A percentile compares a stretch with the other conserved stretches of the same genome.
Evolutionary conservation across 2,797 vertebrate species (phyloP).

Genomic region (Onychomys leucogaster): DNA sequence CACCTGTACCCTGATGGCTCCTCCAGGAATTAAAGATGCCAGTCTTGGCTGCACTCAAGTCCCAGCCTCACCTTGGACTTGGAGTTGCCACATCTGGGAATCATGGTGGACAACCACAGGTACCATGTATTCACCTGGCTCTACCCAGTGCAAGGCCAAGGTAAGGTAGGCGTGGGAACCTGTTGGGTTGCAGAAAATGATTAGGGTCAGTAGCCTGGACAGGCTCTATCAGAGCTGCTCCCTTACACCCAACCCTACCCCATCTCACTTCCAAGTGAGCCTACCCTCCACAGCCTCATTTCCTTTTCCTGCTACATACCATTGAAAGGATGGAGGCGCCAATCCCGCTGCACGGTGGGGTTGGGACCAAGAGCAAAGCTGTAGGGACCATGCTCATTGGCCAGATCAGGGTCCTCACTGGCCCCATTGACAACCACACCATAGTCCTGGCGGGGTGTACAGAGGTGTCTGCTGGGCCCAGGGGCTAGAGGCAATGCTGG

Average conservation of each 20-base stretch:
- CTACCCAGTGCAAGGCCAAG: slow-evolving; percentile 89
- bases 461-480: slow-evolving; percentile 91
- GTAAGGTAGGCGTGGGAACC: slow-evolving; percentile 92
- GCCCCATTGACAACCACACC: slow-evolving; percentile 90
- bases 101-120: slow-evolving; percentile 91
- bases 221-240: not conserved
- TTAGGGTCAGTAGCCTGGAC: not conserved
- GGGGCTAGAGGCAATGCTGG: slow-evolving; percentile 89
- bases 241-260: not conserved
- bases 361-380: slow-evolving; percentile 92
- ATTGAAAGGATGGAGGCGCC: slow-evolving; percentile 92
- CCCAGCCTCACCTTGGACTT: slow-evolving; percentile 70
- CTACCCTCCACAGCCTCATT: not conserved
- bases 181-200: slow-evolving; percentile 71
- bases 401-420: slow-evolving; percentile 88
- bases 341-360: slow-evolving; percentile 89
- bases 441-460: slow-evolving; percentile 92
- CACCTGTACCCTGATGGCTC: not conserved
- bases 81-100: slow-evolving; percentile 74
- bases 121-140: slow-evolving; percentile 89
- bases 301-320: slow-evolving; percentile 82
- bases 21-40: not conserved
- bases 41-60: not conserved
- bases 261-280: not conserved
- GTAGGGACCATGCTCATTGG: slow-evolving; percentile 88